Conservation (phyloP, 2,888 invertebrate species). For the Ferrisia virgata region DNA sequence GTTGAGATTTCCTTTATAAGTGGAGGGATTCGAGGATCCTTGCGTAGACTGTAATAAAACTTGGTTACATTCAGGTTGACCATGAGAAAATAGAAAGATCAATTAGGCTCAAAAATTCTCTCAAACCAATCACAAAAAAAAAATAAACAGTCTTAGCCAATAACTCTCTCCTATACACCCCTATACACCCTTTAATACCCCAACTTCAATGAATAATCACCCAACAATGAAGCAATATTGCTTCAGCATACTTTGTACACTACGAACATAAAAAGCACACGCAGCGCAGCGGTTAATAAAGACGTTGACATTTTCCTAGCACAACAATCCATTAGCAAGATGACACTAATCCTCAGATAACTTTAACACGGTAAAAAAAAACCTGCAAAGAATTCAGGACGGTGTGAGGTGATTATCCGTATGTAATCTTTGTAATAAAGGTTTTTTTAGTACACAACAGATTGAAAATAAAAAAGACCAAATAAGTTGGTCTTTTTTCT, state of each 20-base stretch:
- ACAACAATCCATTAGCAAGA: conserved; percentile 31
- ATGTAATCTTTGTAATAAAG: conserved; percentile 22
- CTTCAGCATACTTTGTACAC: background rate
- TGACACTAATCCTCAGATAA: conserved; percentile 35
- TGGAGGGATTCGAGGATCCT: too few species aligned
- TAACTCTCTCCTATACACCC: too few species aligned
- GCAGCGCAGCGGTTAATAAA: conserved; percentile 2
- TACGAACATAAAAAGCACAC: background rate
- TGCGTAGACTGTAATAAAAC: too few species aligned
- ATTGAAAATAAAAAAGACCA: background rate
- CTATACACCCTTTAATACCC: too few species aligned
- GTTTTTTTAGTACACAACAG: background rate
- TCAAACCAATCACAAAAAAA: too few species aligned
- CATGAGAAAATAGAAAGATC: too few species aligned
- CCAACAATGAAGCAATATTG: background rate
- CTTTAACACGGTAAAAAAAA: conserved; percentile 21
- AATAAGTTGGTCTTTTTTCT: background rate
- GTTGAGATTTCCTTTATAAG: too few species aligned
- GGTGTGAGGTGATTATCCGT: background rate
- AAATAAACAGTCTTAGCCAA: too few species aligned
- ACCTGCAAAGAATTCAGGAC: background rate
- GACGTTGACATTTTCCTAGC: conserved; percentile 11
- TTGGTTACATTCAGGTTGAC: too few species aligned
- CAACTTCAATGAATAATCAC: background rate
- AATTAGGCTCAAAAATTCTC: too few species aligned